Conservation (phyloP, 2,888 invertebrate species). For the Cantharis lateralis region DNA sequence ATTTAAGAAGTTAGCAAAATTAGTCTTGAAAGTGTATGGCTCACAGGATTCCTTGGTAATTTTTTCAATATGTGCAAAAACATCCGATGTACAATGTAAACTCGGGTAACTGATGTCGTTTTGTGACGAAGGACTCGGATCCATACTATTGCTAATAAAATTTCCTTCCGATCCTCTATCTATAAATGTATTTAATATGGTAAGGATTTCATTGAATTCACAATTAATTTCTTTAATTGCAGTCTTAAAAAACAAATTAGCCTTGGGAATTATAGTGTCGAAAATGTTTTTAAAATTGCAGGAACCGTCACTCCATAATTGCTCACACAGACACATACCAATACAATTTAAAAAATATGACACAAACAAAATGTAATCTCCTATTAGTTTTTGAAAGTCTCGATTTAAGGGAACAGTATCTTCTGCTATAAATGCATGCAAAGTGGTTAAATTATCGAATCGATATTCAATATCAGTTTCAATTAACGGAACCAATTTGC, state of each 20-base stretch:
- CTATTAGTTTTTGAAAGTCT: constrained; percentile 10
- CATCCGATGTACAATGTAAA: neutral
- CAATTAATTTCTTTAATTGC: neutral
- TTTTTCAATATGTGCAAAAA: neutral
- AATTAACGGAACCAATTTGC: neutral
- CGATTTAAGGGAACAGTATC: neutral
- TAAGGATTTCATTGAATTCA: constrained; percentile 1
- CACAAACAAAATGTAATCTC: constrained; percentile 12
- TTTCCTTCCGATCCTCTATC: neutral
- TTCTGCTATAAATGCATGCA: neutral
- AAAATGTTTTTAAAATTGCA: constrained; percentile 14
- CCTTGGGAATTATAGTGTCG: constrained; percentile 3
- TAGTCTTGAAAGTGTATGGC: neutral
- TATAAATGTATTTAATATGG: neutral
- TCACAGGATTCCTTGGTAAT: neutral
- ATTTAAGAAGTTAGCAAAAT: neutral
- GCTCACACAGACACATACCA: constrained; percentile 16
- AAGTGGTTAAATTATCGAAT: neutral
- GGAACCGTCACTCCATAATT: constrained; percentile 9
- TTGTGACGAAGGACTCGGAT: neutral
- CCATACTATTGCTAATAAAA: neutral
- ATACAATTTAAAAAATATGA: constrained; percentile 24
- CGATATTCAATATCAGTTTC: neutral
- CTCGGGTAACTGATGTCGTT: neutral
- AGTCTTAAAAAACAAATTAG: neutral